Evolutionary conservation across 2,888 invertebrate species (phyloP).

Genomic region (Drosophila infuscata): DNA sequence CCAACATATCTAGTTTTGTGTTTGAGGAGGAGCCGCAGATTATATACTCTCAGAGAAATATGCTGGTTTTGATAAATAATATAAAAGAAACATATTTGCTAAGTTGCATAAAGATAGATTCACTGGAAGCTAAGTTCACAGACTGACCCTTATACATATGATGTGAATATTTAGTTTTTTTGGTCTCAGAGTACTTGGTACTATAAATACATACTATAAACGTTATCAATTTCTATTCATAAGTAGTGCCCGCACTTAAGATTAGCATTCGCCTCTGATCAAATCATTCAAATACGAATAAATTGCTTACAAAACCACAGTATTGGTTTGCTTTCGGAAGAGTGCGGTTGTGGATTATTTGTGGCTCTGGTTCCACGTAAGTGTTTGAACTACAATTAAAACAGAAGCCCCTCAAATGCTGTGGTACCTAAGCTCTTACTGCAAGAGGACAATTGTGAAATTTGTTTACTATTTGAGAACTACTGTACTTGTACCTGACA

Average conservation of each 20-base stretch:
- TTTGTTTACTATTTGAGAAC: neutral
- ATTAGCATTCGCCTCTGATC: conserved; percentile 41
- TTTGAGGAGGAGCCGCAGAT: neutral
- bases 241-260: conserved; percentile 40
- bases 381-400: conserved; percentile 3
- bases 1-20: neutral
- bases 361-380: conserved; percentile 13
- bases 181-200: neutral
- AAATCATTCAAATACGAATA: conserved; percentile 33
- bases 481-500: neutral
- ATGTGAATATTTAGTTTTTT: neutral
- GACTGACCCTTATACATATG: neutral
- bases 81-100: neutral
- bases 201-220: too few species aligned
- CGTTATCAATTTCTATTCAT: conserved; percentile 16
- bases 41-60: neutral
- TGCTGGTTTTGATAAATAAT: neutral
- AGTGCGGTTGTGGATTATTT: conserved; percentile 18
- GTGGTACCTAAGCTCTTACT: neutral
- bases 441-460: neutral
- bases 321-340: conserved; percentile 21
- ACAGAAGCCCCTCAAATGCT: conserved; percentile 41
- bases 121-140: neutral
- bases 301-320: conserved; percentile 5
- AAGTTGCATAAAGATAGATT: neutral